Conservation (phyloP, 2,888 invertebrate genomes). For the Galerucella calmariensis region DNA sequence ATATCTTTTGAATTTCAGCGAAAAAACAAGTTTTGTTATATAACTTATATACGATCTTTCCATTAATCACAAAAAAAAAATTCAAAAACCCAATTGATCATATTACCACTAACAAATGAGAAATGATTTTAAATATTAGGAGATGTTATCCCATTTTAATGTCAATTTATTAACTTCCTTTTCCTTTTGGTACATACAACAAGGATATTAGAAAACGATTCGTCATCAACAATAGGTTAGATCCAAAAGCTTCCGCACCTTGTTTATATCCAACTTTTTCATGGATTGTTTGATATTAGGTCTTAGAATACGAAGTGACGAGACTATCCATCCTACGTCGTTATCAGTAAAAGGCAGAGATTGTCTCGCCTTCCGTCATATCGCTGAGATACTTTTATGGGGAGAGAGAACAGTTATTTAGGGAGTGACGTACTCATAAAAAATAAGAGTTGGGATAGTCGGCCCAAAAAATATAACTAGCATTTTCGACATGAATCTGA, state of each 20-base stretch:
- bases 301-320: conserved; percentile 45
- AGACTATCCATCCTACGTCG: conserved; percentile 54
- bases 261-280: conserved; percentile 10
- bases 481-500: neutral
- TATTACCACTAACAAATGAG: no score
- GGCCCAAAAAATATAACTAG: neutral
- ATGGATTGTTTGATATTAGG: conserved; percentile 2
- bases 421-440: neutral
- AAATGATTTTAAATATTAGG: no score
- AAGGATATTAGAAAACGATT: no score
- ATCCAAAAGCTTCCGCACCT: neutral
- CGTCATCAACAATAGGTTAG: no score
- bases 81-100: no score
- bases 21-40: no score
- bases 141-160: no score
- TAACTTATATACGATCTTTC: no score
- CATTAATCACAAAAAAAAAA: no score
- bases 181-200: no score
- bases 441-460: conserved; percentile 5
- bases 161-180: no score
- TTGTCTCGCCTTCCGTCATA: conserved; percentile 64
- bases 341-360: conserved; percentile 65
- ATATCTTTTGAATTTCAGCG: no score
- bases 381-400: conserved; percentile 42
- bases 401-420: conserved; percentile 21